Percentiles rank a stretch among this genome's conserved stretches.
Evolutionary conservation across 2,113 vertebrate genomes (phyloP).

Genomic region (Atractosteus spatula): DNA sequence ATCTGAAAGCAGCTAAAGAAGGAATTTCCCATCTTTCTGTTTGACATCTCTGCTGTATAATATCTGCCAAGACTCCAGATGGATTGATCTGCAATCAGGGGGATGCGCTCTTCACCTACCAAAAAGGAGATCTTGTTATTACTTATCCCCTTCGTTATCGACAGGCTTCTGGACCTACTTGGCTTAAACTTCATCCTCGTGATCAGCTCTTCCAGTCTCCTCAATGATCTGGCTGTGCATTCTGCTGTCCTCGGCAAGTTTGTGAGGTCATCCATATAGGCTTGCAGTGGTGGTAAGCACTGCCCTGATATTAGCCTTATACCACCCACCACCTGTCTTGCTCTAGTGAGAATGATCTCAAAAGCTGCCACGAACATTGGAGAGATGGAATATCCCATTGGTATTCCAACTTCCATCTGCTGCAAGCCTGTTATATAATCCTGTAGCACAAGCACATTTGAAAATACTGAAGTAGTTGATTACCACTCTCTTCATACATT

Average conservation of each 20-base stretch:
- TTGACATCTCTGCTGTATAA: too few relatives aligned
- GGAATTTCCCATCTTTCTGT: too few relatives aligned
- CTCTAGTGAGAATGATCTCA: slow-evolving; percentile 16
- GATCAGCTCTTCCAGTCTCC: neutral
- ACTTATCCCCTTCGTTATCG: too few relatives aligned
- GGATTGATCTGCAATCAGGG: too few relatives aligned
- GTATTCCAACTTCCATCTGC: slow-evolving; percentile 13
- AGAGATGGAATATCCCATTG: slow-evolving; percentile 22
- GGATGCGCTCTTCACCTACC: too few relatives aligned
- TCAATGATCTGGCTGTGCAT: slow-evolving; percentile 7
- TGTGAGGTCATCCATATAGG: slow-evolving; percentile 11
- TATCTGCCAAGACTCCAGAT: too few relatives aligned
- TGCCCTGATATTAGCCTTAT: slow-evolving; percentile 6
- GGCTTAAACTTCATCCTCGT: slow-evolving; percentile 2
- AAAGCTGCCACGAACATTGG: slow-evolving; percentile 23
- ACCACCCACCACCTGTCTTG: slow-evolving; percentile 13
- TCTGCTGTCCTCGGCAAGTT: slow-evolving; percentile 2
- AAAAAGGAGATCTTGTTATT: too few relatives aligned
- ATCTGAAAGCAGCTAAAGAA: too few relatives aligned
- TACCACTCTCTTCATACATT: too few relatives aligned
- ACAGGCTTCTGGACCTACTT: neutral
- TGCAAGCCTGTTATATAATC: neutral
- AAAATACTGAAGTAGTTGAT: too few relatives aligned
- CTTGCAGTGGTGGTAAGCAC: slow-evolving; percentile 8
- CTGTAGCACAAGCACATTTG: too few relatives aligned